Evolutionary conservation across 2,888 invertebrate species (phyloP), one percentile per base, ranked within the genome.

Genomic region (Leuctra nigra): DNA sequence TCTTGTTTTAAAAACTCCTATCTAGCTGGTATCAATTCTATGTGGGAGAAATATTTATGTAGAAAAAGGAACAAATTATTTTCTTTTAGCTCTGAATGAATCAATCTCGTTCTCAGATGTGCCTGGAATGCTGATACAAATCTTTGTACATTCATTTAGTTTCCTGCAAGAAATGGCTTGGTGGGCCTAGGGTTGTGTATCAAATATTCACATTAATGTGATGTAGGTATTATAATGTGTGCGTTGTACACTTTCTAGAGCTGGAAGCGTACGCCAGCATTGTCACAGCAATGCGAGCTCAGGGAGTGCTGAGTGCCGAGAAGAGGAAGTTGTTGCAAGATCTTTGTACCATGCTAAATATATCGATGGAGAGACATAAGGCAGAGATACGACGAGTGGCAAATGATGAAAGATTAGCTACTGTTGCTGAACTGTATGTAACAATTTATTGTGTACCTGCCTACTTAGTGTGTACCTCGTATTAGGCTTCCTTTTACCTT

Each of bases 331-430:
- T 93, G 66, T 77, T 95, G 54, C 86, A 86, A 70, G 91, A 93
- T 69, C 79, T 93, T 64, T 86, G 90, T 68, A 80, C 81, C 70
- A 80, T 83, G 69, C 81, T 87, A 72, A 90, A 91, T 74, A 93
- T 95, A 72, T 86, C 91, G 61, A 83, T 84, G 69, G 95, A 95
- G 73, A 80, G 95, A 65, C 94, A 95, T 74, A 84, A 89, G 68
- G 93, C 93, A 55, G 95, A 95, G 77, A 83, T 93, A 65, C 81
- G 94, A 65, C 81, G 94, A 72, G 94, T 91, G 66, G 87, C 91
- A 56, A 94, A 92, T 75, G 94, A 94, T 75, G 93, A 95, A 72
- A 82, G 87, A 71, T 77, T 94, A 64, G 83, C 86, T 64, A 88
- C 91, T 57, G 89, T 95, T 71, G 92, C 94, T 65, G 87, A 92